Evolutionary conservation across 2,113 vertebrate genomes (phyloP).

Genomic region (Stegostoma tigrinum): DNA sequence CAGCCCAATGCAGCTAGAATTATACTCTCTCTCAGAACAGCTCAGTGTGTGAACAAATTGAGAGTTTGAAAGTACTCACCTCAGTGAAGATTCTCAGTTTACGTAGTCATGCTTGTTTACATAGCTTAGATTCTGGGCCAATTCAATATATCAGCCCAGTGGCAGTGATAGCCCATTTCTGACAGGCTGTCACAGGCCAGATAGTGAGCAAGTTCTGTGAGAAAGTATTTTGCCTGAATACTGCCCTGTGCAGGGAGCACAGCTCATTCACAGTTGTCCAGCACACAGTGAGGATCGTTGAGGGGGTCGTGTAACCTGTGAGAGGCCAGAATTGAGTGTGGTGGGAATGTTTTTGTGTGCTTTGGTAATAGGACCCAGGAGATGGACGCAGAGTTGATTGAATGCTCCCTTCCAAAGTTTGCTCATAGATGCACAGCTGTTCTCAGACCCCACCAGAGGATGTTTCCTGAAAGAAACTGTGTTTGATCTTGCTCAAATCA

Average conservation of each 20-base stretch:
- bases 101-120: neutral
- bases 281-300: neutral
- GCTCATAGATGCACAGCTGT: neutral
- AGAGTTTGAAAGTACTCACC: neutral
- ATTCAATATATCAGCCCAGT: neutral
- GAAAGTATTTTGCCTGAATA: neutral
- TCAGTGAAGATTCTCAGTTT: neutral
- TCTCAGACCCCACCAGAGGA: neutral
- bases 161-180: neutral
- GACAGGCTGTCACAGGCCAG: neutral
- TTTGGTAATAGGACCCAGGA: neutral
- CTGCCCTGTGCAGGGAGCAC: neutral
- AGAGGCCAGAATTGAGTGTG: neutral
- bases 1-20: neutral
- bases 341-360: neutral
- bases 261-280: neutral
- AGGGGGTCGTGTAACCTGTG: neutral
- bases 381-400: neutral
- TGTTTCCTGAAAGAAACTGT: neutral
- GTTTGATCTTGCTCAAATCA: neutral
- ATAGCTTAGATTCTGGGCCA: neutral
- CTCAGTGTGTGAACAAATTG: neutral
- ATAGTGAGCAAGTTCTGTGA: neutral
- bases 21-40: neutral
- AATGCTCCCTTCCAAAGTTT: neutral